Percentiles rank a stretch among this genome's conserved stretches.
phyloP scores from a whole-genome alignment of 2,888 invertebrate species.

The Noctua comes region DNA sequence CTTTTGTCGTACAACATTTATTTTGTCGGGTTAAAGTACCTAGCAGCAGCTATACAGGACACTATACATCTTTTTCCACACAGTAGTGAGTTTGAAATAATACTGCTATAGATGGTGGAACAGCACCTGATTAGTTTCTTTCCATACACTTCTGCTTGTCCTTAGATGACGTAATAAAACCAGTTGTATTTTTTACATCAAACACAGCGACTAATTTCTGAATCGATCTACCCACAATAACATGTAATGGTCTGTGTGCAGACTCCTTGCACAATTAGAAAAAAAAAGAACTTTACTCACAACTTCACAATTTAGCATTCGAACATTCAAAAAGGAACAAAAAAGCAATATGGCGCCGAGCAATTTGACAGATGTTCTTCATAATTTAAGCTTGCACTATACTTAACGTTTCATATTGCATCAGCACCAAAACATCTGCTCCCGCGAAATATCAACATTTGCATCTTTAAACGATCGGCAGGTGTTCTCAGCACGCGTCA shows the following conservation, averaged over 20 bases:
- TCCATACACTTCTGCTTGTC: background rate
- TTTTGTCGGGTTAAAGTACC: too few species aligned
- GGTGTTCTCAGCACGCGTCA: conserved; percentile 67
- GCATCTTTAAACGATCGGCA: conserved; percentile 65
- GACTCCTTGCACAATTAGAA: background rate
- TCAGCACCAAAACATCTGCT: conserved; percentile 69
- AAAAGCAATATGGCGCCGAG: conserved; percentile 50
- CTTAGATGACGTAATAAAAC: background rate
- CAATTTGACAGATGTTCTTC: conserved; percentile 65
- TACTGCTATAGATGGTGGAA: background rate
- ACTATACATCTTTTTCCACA: background rate
- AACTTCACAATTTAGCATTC: background rate
- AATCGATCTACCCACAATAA: background rate
- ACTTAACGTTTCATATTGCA: conserved; percentile 21
- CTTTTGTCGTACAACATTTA: too few species aligned
- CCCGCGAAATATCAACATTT: conserved; percentile 66
- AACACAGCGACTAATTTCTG: background rate
- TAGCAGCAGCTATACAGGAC: background rate
- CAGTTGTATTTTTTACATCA: background rate
- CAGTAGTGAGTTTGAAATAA: background rate
- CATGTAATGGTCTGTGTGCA: background rate
- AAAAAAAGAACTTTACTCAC: background rate
- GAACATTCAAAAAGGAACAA: conserved; percentile 10
- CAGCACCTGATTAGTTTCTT: conserved; percentile 4
- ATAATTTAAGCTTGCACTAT: conserved; percentile 43